Evolutionary conservation across 2,113 vertebrate genomes (phyloP), one percentile per base, ranked within the genome.

Genomic region (Phrynosoma platyrhinos): DNA sequence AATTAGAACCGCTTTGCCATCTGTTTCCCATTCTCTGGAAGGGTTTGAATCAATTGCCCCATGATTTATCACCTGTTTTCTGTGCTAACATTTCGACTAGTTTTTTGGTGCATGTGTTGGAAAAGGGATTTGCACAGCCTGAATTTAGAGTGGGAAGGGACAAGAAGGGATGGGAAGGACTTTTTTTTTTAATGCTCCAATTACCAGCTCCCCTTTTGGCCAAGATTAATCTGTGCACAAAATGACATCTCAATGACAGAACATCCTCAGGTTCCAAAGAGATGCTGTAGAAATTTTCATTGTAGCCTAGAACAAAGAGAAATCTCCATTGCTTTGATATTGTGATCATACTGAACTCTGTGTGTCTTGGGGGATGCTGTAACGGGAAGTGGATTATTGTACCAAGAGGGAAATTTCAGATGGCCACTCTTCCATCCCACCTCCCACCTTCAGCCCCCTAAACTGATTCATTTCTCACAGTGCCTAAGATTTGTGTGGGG

Each of bases 21-120:
- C 93, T 97, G 97, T 95, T 97, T 97, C 93, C 94, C 95, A 96
- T 97, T 97, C 89, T 83, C 90, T 89, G 94, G 90, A 88, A 87
- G 89, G 91, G 94, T 94, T 95, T 92, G 93, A 93, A 94, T 96
- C 83, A 82, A 87, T 95, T 82, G 90, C 93, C 92, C 92, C 2
- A 83, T 97, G 96, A 97, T 97, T 97, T 97, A 97, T 96, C 96
- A 96, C 96, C 96, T 97, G 96, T 92, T 97, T 94, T 80, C 94
- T 95, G 92, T 69, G 95, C 16, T 78, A 94, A 90, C 0, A 20
- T 69, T 42, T 83, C 94, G 85, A 94, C 89, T 92, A 62, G 94
- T 74, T 88, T 89, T 30, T 92, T 95, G 1, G 64, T 36, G 89
- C 90, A 90, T 79, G 94, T 92, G 94, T 87, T 94, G 93, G 95